Evolutionary conservation across 2,797 vertebrate genomes (phyloP), one percentile per base, ranked within the genome.

Genomic region (Ctenochaetus hawaiiensis): DNA sequence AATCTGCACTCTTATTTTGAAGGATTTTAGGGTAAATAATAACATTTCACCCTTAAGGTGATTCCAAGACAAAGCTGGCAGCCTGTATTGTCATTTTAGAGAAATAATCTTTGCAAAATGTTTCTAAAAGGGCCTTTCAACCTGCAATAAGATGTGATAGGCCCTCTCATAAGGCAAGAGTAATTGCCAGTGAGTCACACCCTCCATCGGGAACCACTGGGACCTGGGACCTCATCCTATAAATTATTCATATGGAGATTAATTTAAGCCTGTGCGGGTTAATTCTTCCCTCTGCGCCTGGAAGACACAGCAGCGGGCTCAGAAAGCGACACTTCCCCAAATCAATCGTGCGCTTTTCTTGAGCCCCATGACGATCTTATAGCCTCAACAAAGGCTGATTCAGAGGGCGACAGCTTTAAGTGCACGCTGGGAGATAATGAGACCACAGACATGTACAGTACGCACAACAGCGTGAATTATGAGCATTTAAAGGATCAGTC

Each of bases 161-260:
- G 68, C 66, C 80, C 77, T 57, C 65, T 80, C 70, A 63, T 59
- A 37, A 78, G 26, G 57, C 51, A 51, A 39, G 47, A 75, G 20
- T 57, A 70, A 86, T 67, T 60, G 67, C 78, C 61, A 57, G 39
- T 39, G 39, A 39, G 39, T 39, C 58, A 37, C 39, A 3, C n/a
- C 13, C 17, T 3, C 12, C 30, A 69, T 43, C 30, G 8, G 52
- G 45, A 64, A 69, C 78, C 81, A 81, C 77, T 82, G 82, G 87
- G 93, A 90, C 92, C 77, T 82, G 82, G 87, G 93, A 90, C 92
- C 89, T 87, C 86, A 87, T 43, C 17, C 56, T n/a, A 95, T 96
- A 90, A 94, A 97, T 96, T 94, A 97, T 97, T 96, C 95, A 97
- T 94, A 47, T 56, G 44, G 81, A 90, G 92, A 89, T 93, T 90